Percentiles rank a stretch among this genome's conserved stretches.
Conservation (phyloP, 2,113 vertebrate species). For the Bothrops jararaca region DNA sequence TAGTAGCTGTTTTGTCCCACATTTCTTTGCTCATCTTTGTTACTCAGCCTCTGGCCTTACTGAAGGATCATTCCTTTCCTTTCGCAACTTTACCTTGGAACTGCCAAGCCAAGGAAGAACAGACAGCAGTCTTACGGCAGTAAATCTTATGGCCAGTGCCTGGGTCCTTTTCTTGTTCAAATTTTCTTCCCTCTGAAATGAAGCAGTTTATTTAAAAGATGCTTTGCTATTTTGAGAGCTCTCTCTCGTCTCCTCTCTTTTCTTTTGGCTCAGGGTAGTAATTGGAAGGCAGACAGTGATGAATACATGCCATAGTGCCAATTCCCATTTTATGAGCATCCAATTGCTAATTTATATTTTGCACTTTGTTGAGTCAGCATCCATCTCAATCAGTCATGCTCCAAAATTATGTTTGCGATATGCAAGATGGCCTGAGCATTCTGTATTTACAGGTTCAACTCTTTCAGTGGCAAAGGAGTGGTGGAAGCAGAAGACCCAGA, state of each 20-base stretch:
- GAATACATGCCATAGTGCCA: conserved; percentile 22
- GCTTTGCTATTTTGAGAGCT: background rate
- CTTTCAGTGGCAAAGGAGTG: background rate
- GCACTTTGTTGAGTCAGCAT: conserved; percentile 21
- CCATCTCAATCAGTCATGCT: conserved; percentile 29
- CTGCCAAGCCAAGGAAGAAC: background rate
- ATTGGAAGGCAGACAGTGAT: background rate
- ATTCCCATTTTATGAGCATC: conserved; percentile 21
- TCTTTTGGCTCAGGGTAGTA: background rate
- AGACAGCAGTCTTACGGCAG: conserved; percentile 21
- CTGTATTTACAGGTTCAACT: background rate
- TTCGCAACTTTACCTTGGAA: conserved; percentile 9
- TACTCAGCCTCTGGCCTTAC: conserved; percentile 51
- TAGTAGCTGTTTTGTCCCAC: conserved; percentile 47
- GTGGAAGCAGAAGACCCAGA: background rate
- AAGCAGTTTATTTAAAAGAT: background rate
- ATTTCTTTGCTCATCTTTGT: conserved; percentile 28
- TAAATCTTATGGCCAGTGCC: background rate
- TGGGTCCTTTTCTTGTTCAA: background rate
- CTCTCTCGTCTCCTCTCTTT: background rate
- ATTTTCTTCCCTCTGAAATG: rapidly evolving
- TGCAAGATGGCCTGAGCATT: background rate
- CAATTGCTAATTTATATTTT: conserved; percentile 35
- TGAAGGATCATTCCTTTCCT: conserved; percentile 54
- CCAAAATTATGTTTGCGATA: background rate